Evolutionary conservation across 2,797 vertebrate genomes (phyloP).

Genomic region (Buceros bicornis): DNA sequence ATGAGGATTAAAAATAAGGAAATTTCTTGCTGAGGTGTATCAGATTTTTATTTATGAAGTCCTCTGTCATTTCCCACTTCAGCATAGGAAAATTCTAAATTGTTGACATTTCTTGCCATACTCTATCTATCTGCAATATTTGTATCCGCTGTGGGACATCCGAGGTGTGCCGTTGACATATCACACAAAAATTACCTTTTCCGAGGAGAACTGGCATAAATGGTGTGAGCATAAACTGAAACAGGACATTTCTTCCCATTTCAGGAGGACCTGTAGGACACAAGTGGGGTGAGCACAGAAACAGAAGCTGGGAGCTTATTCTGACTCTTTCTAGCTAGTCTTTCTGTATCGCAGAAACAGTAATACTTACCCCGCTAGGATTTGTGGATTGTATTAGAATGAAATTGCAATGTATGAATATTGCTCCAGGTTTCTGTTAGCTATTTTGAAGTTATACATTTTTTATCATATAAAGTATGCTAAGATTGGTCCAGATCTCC

Average conservation of each 20-base stretch:
- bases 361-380: background rate
- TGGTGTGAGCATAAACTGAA: background rate
- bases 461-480: background rate
- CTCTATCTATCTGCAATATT: background rate
- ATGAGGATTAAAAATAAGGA: background rate
- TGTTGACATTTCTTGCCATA: background rate
- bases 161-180: background rate
- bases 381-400: background rate
- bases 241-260: background rate
- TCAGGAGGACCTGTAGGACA: background rate
- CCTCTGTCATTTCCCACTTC: background rate
- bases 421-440: conserved; percentile 29
- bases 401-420: conserved; percentile 16
- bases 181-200: background rate
- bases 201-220: background rate
- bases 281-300: background rate
- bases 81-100: background rate
- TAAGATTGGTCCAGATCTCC: conserved; percentile 12
- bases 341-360: background rate
- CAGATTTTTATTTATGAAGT: background rate
- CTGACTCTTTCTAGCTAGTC: background rate
- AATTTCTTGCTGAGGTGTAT: background rate
- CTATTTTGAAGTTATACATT: conserved; percentile 14
- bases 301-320: background rate
- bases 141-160: background rate